Evolutionary conservation across 1,140 invertebrate genomes (phyloP), one percentile per base, ranked within the genome.

Genomic region (Choristoneura fumiferana): DNA sequence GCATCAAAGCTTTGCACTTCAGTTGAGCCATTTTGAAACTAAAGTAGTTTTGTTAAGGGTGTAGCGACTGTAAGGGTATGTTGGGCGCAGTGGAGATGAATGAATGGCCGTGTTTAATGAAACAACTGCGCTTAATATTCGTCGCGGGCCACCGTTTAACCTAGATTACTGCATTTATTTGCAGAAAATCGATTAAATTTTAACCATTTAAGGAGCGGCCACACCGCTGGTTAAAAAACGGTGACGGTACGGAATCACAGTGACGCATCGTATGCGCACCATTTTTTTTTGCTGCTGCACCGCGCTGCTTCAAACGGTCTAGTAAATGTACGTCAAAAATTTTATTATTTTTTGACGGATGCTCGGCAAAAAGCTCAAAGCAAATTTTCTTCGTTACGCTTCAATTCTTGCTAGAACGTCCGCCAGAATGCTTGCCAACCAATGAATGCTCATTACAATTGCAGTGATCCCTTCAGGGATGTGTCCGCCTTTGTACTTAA

Each of bases 61-160:
- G 12, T 49, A 4, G 18, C 8, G 43, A 12, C 1, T 0, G 43
- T 17, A 22, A 12, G 22, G 4, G n/a, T 49, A 49, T n/a, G 4
- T 33, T 49, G 18, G n/a, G 0, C 1, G 12, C n/a, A 33, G 43
- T 8, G 1, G 43, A 49, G 43, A 49, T 49, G 43, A 49, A 49
- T 29, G 43, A 49, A 49, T 29, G 18, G 43, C 18, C 18, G 12
- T 49, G 17, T 49, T 49, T 49, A 49, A 49, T 49, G 43, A 49
- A 49, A 49, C 43, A 49, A 49, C 17, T 49, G n/a, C 43, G 43
- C 22, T 49, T 49, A 49, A 49, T 49, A 49, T 49, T 49, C 43
- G 22, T 43, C 8, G 17, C 40, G 8, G n/a, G 12, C 9, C 4
- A 17, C 17, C 10, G 43, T 13, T 49, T 49, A 33, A 29, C 22